These are phyloP conservation scores for Agrotis ipsilon DNA, from an alignment of 2,888 invertebrate genomes.

Conservation along the genomic window DNA sequence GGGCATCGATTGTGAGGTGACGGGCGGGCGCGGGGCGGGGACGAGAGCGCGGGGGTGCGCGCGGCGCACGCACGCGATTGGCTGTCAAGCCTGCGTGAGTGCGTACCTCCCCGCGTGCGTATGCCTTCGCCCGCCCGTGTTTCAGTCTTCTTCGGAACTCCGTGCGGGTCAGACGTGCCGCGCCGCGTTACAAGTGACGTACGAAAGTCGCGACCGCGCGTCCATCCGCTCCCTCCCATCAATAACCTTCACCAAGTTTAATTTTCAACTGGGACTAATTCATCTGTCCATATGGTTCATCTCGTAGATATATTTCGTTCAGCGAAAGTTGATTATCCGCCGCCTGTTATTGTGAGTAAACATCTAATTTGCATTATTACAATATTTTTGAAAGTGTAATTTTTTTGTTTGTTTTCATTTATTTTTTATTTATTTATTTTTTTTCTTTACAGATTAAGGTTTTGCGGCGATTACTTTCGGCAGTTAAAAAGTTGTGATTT, in stretches of 20 bases:
- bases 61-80: slow-evolving; percentile 91
- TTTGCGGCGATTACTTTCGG: slow-evolving; percentile 36
- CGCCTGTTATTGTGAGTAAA: slow-evolving; percentile 94
- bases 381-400: slow-evolving; percentile 58
- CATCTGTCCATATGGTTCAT: slow-evolving; percentile 95
- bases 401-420: slow-evolving; percentile 59
- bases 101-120: slow-evolving; percentile 90
- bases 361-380: slow-evolving; percentile 67
- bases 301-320: slow-evolving; percentile 95
- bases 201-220: slow-evolving; percentile 80
- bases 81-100: slow-evolving; percentile 89
- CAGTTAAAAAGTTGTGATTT: slow-evolving; percentile 25
- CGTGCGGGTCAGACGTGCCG: slow-evolving; percentile 80
- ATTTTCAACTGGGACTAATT: slow-evolving; percentile 82
- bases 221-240: slow-evolving; percentile 74
- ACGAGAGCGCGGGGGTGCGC: slow-evolving; percentile 87
- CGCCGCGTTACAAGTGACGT: slow-evolving; percentile 76
- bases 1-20: slow-evolving; percentile 91
- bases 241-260: slow-evolving; percentile 75
- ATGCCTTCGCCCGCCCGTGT: slow-evolving; percentile 81
- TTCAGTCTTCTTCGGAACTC: slow-evolving; percentile 84
- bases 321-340: slow-evolving; percentile 94
- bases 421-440: slow-evolving; percentile 37
- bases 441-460: slow-evolving; percentile 63
- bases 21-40: slow-evolving; percentile 85